A percentile compares a stretch with the other conserved stretches of the same genome.
These are phyloP conservation scores for Drosophila virilis DNA, from an alignment of 1,140 invertebrate species.

Conservation along the genomic window DNA sequence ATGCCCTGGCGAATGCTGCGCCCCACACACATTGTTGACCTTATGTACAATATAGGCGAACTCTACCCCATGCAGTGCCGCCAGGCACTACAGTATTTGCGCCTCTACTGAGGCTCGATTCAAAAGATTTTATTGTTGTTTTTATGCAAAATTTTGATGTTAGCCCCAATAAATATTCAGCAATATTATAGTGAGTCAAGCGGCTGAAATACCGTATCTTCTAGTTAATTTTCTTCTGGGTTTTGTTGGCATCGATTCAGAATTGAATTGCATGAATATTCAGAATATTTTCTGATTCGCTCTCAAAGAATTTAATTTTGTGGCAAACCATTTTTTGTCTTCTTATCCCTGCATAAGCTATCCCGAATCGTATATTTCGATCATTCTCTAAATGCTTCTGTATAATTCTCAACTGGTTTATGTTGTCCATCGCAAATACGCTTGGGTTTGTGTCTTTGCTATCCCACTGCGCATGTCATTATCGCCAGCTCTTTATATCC, in stretches of 20 bases:
- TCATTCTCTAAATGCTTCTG: background rate
- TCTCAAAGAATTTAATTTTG: no score
- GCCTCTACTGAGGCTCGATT: constrained; percentile 52
- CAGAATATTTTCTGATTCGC: no score
- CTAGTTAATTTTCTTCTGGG: no score
- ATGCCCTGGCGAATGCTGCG: constrained; percentile 86
- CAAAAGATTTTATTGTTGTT: background rate
- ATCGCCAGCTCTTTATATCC: background rate
- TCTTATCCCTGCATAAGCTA: no score
- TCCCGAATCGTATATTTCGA: no score
- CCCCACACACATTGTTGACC: constrained; percentile 87
- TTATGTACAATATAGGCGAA: constrained; percentile 86
- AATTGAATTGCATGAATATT: no score
- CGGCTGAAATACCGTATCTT: background rate
- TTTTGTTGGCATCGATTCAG: no score
- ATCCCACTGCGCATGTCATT: constrained; percentile 57
- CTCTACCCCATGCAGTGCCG: constrained; percentile 85
- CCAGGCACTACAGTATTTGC: constrained; percentile 78
- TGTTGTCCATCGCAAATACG: background rate
- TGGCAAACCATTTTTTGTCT: no score
- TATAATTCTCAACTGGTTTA: background rate
- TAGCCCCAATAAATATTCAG: constrained; percentile 12
- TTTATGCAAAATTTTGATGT: constrained; percentile 45
- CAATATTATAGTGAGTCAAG: background rate
- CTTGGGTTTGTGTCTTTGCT: constrained; percentile 5